phyloP scores from a whole-genome alignment of 2,888 invertebrate genomes.

The Cataglyphis altisquamis region DNA sequence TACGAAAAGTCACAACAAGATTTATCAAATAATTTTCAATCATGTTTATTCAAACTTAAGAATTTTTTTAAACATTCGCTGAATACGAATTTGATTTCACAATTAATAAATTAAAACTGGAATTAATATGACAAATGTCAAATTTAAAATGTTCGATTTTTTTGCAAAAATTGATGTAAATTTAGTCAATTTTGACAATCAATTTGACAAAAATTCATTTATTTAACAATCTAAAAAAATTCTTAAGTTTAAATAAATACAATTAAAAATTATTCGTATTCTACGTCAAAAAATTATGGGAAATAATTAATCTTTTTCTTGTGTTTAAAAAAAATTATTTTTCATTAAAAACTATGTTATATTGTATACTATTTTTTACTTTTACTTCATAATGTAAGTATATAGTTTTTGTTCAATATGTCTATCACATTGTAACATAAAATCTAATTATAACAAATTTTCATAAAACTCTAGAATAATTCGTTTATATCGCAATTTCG shows the following conservation, averaged over 20 bases:
- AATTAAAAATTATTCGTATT: neutral
- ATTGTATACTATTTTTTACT: neutral
- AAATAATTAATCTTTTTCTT: neutral
- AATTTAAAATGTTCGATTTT: neutral
- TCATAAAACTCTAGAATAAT: conserved; percentile 11
- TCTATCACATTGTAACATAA: neutral
- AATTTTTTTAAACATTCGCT: neutral
- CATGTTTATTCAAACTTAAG: neutral
- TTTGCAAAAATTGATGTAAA: neutral
- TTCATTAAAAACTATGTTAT: neutral
- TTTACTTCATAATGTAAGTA: neutral
- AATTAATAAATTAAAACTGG: neutral
- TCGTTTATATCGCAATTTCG: neutral
- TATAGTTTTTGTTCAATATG: neutral
- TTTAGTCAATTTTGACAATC: neutral
- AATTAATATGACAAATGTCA: neutral
- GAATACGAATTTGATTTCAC: neutral
- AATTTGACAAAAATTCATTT: neutral
- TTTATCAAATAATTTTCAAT: neutral
- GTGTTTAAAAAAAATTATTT: neutral
- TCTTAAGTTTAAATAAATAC: neutral
- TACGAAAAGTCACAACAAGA: neutral
- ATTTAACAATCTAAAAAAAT: neutral
- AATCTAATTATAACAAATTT: conserved; percentile 2
- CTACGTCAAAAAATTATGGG: neutral